These are phyloP conservation scores for Petrocephalus sullivani DNA, from an alignment of 2,797 vertebrate genomes.

Conservation along the genomic window DNA sequence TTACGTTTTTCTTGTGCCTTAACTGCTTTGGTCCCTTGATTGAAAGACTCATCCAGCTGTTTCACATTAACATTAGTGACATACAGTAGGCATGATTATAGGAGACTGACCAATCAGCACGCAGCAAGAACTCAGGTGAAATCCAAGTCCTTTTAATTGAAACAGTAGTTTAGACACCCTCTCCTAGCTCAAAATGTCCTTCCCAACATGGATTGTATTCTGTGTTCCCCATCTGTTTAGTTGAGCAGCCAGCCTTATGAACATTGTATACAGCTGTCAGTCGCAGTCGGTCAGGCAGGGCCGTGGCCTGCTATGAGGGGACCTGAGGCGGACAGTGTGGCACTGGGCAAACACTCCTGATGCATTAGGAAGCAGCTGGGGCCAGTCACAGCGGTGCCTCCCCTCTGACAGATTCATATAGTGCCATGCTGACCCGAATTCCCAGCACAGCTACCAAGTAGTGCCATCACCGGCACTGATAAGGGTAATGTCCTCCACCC, in stretches of 20 bases:
- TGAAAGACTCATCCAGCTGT: not conserved
- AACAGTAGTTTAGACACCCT: not conserved
- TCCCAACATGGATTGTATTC: not conserved
- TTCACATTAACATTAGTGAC: too few relatives aligned
- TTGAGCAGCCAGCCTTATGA: not conserved
- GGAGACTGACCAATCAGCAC: not conserved
- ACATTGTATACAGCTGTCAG: not conserved
- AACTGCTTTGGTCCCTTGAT: not conserved
- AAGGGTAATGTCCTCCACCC: not conserved
- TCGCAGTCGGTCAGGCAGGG: not conserved
- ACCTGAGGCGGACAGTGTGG: conserved; percentile 31
- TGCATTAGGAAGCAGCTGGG: conserved; percentile 41
- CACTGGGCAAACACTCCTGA: conserved; percentile 42
- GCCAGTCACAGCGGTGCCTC: conserved; percentile 19
- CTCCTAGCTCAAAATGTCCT: not conserved
- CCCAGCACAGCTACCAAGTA: conserved; percentile 5
- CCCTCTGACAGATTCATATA: conserved; percentile 36
- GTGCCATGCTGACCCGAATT: conserved; percentile 41
- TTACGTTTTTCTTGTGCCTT: not conserved
- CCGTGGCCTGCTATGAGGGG: conserved; percentile 16
- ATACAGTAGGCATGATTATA: not conserved
- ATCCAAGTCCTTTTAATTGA: not conserved
- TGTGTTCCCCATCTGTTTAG: not conserved
- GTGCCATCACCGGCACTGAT: not conserved
- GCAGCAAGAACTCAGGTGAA: not conserved